phyloP scores from a whole-genome alignment of 1,140 invertebrate genomes.

The Ips typographus region DNA sequence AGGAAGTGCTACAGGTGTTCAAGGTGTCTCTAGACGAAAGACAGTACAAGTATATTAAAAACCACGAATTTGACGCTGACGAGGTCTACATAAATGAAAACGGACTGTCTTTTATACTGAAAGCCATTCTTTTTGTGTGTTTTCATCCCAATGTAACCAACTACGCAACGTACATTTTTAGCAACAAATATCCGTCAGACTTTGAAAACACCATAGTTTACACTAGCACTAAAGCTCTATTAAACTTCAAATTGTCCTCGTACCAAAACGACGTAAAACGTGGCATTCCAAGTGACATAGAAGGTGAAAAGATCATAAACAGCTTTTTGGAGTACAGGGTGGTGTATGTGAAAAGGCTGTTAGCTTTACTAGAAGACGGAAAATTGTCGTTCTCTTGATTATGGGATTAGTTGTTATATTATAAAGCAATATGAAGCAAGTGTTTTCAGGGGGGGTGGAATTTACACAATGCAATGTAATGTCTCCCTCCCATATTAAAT shows the following conservation, averaged over 20 bases:
- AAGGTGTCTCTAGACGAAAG: conserved; percentile 45
- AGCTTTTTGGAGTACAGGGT: conserved; percentile 37
- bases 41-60: conserved; percentile 56
- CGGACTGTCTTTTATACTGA: conserved; percentile 54
- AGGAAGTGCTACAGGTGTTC: conserved; percentile 53
- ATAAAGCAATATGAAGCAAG: conserved; percentile 28
- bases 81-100: conserved; percentile 51
- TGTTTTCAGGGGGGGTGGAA: conserved; percentile 17
- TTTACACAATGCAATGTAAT: conserved; percentile 28
- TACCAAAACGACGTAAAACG: conserved; percentile 24
- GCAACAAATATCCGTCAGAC: conserved; percentile 37
- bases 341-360: conserved; percentile 13
- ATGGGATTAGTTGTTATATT: conserved; percentile 7
- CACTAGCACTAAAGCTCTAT: conserved; percentile 23
- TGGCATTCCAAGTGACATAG: background rate
- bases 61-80: conserved; percentile 53
- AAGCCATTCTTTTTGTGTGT: conserved; percentile 52
- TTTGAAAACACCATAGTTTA: conserved; percentile 19
- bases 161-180: conserved; percentile 41
- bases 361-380: conserved; percentile 14
- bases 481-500: conserved; percentile 38
- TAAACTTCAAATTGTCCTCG: conserved; percentile 28
- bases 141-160: conserved; percentile 35
- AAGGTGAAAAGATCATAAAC: conserved; percentile 8
- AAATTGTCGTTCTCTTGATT: conserved; percentile 19